Evolutionary conservation across 1,140 invertebrate genomes (phyloP).

Genomic region (Aphelinus certus): DNA sequence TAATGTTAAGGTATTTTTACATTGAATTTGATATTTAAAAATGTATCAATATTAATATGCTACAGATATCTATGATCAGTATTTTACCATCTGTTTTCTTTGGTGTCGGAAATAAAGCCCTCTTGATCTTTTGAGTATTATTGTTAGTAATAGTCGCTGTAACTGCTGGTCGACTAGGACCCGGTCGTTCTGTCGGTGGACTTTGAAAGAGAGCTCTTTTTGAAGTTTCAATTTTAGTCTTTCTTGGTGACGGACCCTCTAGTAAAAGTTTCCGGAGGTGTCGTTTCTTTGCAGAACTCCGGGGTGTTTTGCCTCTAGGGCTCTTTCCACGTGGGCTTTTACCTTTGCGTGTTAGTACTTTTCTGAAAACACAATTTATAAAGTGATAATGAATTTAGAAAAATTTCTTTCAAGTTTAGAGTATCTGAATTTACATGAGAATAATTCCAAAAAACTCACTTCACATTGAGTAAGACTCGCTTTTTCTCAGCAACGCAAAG

Average conservation of each 20-base stretch:
- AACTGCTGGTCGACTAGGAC: conserved; percentile 52
- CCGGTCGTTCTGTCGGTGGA: conserved; percentile 61
- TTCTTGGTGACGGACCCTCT: conserved; percentile 54
- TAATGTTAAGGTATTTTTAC: too few species aligned
- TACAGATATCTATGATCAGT: not conserved
- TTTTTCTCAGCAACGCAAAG: conserved; percentile 56
- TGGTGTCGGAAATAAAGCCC: conserved; percentile 70
- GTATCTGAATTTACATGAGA: not conserved
- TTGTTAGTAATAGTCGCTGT: conserved; percentile 11
- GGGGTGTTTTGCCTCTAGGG: conserved; percentile 55
- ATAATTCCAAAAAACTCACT: conserved; percentile 45
- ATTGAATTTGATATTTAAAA: not conserved
- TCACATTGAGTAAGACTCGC: conserved; percentile 55
- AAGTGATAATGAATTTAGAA: not conserved
- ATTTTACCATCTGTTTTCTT: conserved; percentile 53
- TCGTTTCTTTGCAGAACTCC: conserved; percentile 59
- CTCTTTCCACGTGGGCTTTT: conserved; percentile 59
- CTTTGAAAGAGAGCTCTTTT: conserved; percentile 75
- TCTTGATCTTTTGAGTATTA: conserved; percentile 65
- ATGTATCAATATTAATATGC: not conserved
- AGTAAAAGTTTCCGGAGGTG: conserved; percentile 48
- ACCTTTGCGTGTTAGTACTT: conserved; percentile 45
- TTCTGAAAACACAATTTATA: conserved; percentile 41
- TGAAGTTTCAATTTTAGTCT: conserved; percentile 62
- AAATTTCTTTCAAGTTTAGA: too few species aligned